These are phyloP conservation scores for Campoplex capitator DNA, from an alignment of 2,888 invertebrate genomes.

Conservation along the genomic window DNA sequence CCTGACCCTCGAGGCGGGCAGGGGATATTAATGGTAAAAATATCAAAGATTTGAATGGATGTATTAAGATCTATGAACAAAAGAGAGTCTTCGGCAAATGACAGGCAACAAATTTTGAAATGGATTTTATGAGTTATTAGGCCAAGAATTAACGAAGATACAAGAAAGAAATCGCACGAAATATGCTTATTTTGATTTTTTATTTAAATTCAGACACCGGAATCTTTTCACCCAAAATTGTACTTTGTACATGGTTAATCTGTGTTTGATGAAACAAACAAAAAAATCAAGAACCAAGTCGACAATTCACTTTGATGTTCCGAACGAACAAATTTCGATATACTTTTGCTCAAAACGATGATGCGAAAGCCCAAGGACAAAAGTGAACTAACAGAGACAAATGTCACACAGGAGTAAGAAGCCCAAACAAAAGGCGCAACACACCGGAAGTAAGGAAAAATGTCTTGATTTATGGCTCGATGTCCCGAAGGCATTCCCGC, in stretches of 20 bases:
- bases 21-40: too few relatives aligned
- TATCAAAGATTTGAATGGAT: too few relatives aligned
- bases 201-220: too few relatives aligned
- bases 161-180: not conserved
- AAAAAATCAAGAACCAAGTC: not conserved
- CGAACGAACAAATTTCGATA: conserved; percentile 2
- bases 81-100: too few relatives aligned
- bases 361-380: not conserved
- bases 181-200: too few relatives aligned
- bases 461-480: conserved; percentile 61
- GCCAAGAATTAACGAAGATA: not conserved
- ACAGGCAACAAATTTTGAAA: too few relatives aligned
- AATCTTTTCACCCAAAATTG: not conserved
- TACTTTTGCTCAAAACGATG: not conserved
- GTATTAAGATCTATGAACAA: too few relatives aligned
- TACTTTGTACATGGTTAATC: not conserved
- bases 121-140: too few relatives aligned
- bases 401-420: not conserved
- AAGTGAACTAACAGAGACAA: not conserved
- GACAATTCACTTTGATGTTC: not conserved
- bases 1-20: too few relatives aligned
- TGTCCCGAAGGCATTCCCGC: conserved; percentile 45
- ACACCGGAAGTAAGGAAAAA: conserved; percentile 21
- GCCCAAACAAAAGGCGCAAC: not conserved
- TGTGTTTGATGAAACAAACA: not conserved